Percentiles rank a stretch among this genome's conserved stretches.
These are phyloP conservation scores for Lordiphosa clarofinis DNA, from an alignment of 1,140 invertebrate genomes.

Conservation along the genomic window DNA sequence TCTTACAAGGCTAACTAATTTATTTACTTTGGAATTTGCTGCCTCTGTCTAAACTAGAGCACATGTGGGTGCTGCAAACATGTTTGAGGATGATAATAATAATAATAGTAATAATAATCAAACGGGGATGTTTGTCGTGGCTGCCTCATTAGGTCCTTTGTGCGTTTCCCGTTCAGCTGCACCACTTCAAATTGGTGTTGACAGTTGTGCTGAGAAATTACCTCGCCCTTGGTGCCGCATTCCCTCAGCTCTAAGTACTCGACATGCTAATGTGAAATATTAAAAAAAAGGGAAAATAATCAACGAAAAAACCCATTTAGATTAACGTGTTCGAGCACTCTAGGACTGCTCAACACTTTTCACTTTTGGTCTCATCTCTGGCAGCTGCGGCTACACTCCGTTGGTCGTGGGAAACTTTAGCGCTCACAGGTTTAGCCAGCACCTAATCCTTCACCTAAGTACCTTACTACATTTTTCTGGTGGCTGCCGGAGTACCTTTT, in stretches of 20 bases:
- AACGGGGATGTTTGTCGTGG: slow-evolving; percentile 23
- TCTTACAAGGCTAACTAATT: slow-evolving; percentile 59
- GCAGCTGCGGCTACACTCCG: slow-evolving; percentile 30
- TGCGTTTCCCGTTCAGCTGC: slow-evolving; percentile 18
- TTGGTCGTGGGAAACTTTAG: slow-evolving; percentile 56
- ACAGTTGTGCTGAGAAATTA: slow-evolving; percentile 64
- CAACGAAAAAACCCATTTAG: slow-evolving; percentile 60
- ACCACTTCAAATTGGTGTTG: slow-evolving; percentile 73
- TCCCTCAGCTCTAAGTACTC: slow-evolving; percentile 9
- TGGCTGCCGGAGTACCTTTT: slow-evolving; percentile 7
- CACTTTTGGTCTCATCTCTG: slow-evolving; percentile 20
- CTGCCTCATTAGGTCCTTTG: slow-evolving; percentile 37
- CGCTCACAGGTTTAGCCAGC: slow-evolving; percentile 42
- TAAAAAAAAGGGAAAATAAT: slow-evolving; percentile 64
- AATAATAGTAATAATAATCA: slow-evolving; percentile 34
- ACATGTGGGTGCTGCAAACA: slow-evolving; percentile 24
- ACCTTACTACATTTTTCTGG: slow-evolving; percentile 33
- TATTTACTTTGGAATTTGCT: slow-evolving; percentile 57
- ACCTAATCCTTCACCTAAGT: slow-evolving; percentile 58
- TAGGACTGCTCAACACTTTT: slow-evolving; percentile 38
- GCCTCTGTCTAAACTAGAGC: slow-evolving; percentile 33
- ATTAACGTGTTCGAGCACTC: slow-evolving; percentile 57
- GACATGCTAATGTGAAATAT: slow-evolving; percentile 59
- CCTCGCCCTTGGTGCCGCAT: slow-evolving; percentile 28
- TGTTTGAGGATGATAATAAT: slow-evolving; percentile 33